A percentile compares a stretch with the other conserved stretches of the same genome.
Evolutionary conservation across 2,888 invertebrate genomes (phyloP).

Genomic region (Gasteruption jaculator): DNA sequence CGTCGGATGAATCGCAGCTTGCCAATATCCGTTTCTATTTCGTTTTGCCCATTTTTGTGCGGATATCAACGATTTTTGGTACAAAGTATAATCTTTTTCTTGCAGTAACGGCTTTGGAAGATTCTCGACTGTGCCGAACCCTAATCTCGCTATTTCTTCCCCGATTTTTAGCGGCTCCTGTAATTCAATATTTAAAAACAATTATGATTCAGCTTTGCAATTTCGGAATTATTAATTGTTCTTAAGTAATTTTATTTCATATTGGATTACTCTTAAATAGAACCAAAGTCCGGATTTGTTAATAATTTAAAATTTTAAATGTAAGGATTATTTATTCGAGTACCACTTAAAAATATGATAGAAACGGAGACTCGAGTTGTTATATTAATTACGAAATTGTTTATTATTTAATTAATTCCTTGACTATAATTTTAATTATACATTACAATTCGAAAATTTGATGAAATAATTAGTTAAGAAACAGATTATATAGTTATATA

Average conservation of each 20-base stretch:
- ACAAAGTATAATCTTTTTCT: conserved; percentile 42
- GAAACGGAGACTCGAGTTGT: no score
- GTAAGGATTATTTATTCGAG: neutral
- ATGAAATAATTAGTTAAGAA: neutral
- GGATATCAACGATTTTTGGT: conserved; percentile 48
- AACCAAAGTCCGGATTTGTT: no score
- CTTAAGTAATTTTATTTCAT: no score
- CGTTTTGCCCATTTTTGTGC: conserved; percentile 53
- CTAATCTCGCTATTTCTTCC: conserved; percentile 54
- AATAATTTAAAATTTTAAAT: no score
- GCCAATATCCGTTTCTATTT: conserved; percentile 54
- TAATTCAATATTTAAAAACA: neutral
- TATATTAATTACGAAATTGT: no score
- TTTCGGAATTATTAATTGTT: neutral
- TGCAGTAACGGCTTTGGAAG: conserved; percentile 35
- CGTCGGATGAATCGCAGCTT: conserved; percentile 49
- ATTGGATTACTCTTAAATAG: no score
- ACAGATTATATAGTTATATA: neutral
- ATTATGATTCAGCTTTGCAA: conserved; percentile 3
- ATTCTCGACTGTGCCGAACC: conserved; percentile 39
- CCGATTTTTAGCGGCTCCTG: conserved; percentile 55
- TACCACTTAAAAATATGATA: neutral
- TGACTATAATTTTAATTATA: conserved; percentile 9
- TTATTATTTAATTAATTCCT: no score
- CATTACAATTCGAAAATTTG: neutral